A percentile compares a stretch with the other conserved stretches of the same genome.
phyloP scores from a whole-genome alignment of 1,140 invertebrate species.

The Ooceraea biroi region DNA sequence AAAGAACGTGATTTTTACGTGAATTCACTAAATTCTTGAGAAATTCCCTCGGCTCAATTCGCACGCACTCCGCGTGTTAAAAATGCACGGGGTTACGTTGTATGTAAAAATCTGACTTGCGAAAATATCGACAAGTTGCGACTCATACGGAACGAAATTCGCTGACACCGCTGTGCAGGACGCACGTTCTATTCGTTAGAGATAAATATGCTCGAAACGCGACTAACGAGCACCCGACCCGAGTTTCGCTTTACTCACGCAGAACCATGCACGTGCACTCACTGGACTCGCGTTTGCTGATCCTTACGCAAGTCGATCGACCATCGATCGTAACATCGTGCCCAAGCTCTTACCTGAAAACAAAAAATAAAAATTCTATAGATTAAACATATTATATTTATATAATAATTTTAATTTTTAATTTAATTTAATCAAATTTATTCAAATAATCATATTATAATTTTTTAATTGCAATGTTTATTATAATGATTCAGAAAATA shows the following conservation, averaged over 20 bases:
- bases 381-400: background rate
- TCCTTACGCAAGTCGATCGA: background rate
- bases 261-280: constrained; percentile 16
- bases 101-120: constrained; percentile 47
- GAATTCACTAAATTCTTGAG: constrained; percentile 46
- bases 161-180: constrained; percentile 48
- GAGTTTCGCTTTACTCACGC: constrained; percentile 23
- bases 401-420: too few species aligned
- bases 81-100: constrained; percentile 16
- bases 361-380: constrained; percentile 1
- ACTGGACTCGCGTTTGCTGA: background rate
- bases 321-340: background rate
- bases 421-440: too few species aligned
- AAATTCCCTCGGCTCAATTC: constrained; percentile 11
- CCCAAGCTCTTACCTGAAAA: constrained; percentile 38
- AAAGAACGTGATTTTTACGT: constrained; percentile 33
- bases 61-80: constrained; percentile 28
- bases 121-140: constrained; percentile 7
- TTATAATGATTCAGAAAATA: constrained; percentile 2
- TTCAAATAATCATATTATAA: too few species aligned
- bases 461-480: background rate
- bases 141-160: constrained; percentile 33
- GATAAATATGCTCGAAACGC: constrained; percentile 51
- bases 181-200: constrained; percentile 66
- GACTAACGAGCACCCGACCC: constrained; percentile 67